Evolutionary conservation across 2,888 invertebrate genomes (phyloP), one percentile per base, ranked within the genome.

Genomic region (Pristionchus japonicus): DNA sequence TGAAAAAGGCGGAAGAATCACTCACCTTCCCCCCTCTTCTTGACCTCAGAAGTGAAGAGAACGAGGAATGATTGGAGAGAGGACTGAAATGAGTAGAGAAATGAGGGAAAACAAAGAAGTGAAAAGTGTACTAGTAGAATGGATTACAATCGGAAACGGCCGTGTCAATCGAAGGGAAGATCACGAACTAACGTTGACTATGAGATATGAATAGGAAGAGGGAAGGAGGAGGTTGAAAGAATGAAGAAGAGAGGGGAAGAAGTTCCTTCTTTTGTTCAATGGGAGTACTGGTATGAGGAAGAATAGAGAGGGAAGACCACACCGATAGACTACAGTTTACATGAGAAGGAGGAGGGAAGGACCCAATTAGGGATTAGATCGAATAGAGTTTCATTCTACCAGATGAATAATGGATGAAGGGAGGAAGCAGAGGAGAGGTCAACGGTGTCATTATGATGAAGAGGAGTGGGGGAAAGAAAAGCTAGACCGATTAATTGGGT

Each of bases 171-270:
- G 64, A 17, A 74, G 23, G 23, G 37, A n/a, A 74, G 74, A 74
- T 74, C 74, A 74, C n/a, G 37, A 40, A 74, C 74, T 74, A 74
- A 74, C 74, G 74, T 74, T 74, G 74, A 74, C 74, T 74, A 20
- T 74, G 74, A 74, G 27, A 23, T 23, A 74, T 74, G 74, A 74
- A 74, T 74, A 40, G 74, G 40, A 74, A 74, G 74, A 27, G 74
- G 74, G 40, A 74, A 23, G 74, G 40, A 20, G 20, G 15, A 64
- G 27, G 64, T 27, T 27, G 9, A 17, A 74, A 74, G 74, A 74
- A n/a, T n/a, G n/a, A n/a, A n/a, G n/a, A n/a, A n/a, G n/a, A 74
- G 37, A 40, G 37, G 40, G 40, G 74, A 40, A 74, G 74, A 74
- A 74, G 74, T 37, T 40, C 74, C 37, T 37, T 74, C 74, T 74